Conservation (phyloP, 2,113 vertebrate genomes). For the Megaleporinus macrocephalus region DNA sequence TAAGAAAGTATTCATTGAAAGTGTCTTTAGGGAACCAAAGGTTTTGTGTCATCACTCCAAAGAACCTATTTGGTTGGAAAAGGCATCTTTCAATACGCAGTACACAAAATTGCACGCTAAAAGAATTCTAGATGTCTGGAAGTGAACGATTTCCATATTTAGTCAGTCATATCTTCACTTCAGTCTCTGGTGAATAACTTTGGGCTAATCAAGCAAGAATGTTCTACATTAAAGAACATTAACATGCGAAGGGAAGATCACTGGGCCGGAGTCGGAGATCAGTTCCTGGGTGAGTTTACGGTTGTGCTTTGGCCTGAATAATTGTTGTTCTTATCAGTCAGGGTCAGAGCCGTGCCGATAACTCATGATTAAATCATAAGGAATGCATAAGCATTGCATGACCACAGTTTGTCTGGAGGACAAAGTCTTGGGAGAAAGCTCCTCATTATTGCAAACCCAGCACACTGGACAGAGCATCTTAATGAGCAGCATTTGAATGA, state of each 20-base stretch:
- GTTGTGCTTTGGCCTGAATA: constrained; percentile 6
- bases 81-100: neutral
- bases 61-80: neutral
- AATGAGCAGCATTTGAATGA: neutral
- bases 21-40: no score
- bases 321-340: constrained; percentile 21
- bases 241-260: neutral
- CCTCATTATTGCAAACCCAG: constrained; percentile 19
- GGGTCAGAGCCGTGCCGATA: neutral
- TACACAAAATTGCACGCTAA: neutral
- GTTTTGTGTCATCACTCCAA: no score
- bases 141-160: neutral
- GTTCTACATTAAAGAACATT: neutral
- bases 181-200: neutral
- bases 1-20: no score
- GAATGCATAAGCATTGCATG: constrained; percentile 3
- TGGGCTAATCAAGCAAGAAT: constrained; percentile 11
- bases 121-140: neutral
- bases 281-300: neutral
- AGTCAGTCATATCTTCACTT: neutral
- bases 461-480: neutral
- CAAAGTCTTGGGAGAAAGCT: constrained; percentile 14
- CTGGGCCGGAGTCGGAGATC: neutral
- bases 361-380: constrained; percentile 30
- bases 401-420: constrained; percentile 23